Evolutionary conservation across 2,797 vertebrate species (phyloP), one percentile per base, ranked within the genome.

Genomic region (Mus spretus): DNA sequence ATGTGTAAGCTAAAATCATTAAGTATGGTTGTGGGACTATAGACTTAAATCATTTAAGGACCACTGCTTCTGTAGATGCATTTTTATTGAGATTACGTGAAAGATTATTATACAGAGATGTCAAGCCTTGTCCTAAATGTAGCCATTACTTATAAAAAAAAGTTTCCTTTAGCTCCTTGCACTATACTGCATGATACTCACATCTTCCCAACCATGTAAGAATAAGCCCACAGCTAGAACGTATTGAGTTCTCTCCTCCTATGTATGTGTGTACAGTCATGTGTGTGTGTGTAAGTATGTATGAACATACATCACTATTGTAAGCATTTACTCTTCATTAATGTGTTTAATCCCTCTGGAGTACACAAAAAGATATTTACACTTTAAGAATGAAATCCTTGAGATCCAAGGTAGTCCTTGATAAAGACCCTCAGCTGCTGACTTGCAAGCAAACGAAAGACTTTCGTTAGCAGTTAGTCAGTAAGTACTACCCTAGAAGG

Each of bases 41-140:
- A 82, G 53, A 89, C 19, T 47, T 75, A 82, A 92, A 67, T 78
- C 40, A 93, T 83, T 95, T 81, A 65, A 89, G 86, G 15, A 94
- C 93, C 75, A 24, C 5, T 67, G 65, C 47, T n/a, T 86, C 59
- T 74, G 82, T 57, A 40, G 55, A 57, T 67, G 4, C 40, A 65
- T 6, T 83, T 34, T 80, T 28, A 40, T 19, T 95, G 19, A 87
- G 79, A 72, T 57, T 83, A 92, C 86, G 72, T 63, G 59, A 80
- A 77, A n/a, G 65, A 83, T 14, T 50, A 50, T 50, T 50, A 50
- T 50, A 61, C 13, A 83, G 84, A 57, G 53, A 67, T 34, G 53
- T 22, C 53, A 53, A 40, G 70, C 22, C 28, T 74, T 77, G 63
- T 31, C 81, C 28, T 19, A 6, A 59, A 37, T 31, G 53, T 55